Conservation (phyloP, 2,113 vertebrate genomes). For the Pandion haliaetus region DNA sequence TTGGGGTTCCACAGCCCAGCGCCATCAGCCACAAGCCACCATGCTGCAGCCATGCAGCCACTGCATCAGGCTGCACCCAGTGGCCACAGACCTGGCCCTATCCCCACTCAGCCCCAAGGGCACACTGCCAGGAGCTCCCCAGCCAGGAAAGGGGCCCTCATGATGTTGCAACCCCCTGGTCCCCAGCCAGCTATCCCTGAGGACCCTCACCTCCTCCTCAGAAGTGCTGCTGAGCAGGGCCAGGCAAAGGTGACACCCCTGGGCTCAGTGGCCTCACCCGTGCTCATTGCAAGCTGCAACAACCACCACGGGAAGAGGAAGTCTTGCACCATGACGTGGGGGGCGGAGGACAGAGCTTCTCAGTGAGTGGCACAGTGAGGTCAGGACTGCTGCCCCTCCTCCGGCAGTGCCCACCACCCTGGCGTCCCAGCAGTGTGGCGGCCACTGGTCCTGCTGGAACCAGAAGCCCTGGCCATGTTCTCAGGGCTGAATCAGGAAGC, state of each 20-base stretch:
- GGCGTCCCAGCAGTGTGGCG: rapidly evolving
- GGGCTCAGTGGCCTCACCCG: rapidly evolving
- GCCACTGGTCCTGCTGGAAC: background rate
- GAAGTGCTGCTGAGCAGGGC: rapidly evolving
- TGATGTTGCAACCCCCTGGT: rapidly evolving
- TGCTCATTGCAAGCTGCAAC: background rate
- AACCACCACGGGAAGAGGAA: background rate
- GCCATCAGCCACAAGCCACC: background rate
- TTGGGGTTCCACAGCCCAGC: background rate
- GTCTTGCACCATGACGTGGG: background rate
- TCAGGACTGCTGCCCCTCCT: background rate
- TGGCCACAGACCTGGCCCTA: background rate
- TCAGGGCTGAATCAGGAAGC: background rate
- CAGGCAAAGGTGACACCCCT: rapidly evolving
- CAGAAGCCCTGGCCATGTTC: background rate
- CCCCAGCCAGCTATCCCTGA: background rate
- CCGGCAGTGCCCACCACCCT: rapidly evolving
- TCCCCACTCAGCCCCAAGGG: background rate
- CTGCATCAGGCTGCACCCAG: background rate
- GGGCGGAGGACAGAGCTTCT: background rate
- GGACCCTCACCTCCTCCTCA: background rate
- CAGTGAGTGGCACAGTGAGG: rapidly evolving
- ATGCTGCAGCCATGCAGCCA: rapidly evolving
- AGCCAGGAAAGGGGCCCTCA: background rate
- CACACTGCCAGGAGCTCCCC: background rate